Conservation (phyloP, 2,113 vertebrate species). For the Serilophus lunatus region DNA sequence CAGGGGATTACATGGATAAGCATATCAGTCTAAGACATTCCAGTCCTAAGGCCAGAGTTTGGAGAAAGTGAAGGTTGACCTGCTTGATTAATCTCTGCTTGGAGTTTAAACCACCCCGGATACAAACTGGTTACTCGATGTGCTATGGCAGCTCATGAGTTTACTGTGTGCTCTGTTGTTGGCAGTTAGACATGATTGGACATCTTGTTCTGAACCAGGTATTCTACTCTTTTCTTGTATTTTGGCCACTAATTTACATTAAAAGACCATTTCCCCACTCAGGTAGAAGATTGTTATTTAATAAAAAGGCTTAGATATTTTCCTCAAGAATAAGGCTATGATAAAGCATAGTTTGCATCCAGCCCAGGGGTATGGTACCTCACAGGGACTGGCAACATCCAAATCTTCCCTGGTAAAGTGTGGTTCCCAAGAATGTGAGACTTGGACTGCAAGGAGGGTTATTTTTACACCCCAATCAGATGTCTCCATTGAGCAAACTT, state of each 20-base stretch:
- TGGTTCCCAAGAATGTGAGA: background rate
- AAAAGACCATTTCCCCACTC: background rate
- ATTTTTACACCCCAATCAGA: background rate
- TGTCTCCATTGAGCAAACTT: background rate
- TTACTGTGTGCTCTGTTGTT: background rate
- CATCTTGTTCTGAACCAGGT: background rate
- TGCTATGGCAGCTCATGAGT: background rate
- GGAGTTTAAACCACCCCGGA: background rate
- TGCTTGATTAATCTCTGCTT: background rate
- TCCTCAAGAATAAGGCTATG: background rate
- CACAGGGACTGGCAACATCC: background rate
- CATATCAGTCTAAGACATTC: background rate
- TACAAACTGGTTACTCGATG: background rate
- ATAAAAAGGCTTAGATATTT: background rate
- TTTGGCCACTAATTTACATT: background rate
- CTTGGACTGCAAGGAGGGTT: background rate
- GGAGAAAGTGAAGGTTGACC: background rate
- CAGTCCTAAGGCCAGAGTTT: background rate
- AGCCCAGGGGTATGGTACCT: background rate
- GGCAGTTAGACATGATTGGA: accelerated
- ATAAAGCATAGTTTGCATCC: background rate
- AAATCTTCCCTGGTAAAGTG: background rate
- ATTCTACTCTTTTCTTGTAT: background rate
- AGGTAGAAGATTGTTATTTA: background rate
- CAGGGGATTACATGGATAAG: background rate